Evolutionary conservation across 1,140 invertebrate species (phyloP).

Genomic region (Cherax destructor): DNA sequence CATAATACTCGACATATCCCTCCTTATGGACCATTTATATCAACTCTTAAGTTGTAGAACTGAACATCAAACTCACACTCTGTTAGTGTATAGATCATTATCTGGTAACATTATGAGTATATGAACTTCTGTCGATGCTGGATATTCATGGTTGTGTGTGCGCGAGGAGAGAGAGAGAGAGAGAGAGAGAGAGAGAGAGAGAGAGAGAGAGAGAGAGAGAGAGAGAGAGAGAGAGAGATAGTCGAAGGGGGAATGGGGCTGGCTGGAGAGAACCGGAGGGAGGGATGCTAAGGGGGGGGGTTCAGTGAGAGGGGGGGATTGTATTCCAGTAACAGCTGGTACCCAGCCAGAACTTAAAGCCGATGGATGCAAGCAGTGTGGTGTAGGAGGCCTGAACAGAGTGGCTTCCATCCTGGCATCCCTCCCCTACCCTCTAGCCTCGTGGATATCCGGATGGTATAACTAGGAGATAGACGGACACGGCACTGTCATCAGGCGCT

Average conservation of each 20-base stretch:
- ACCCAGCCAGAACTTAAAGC: not conserved
- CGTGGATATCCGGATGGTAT: too few relatives aligned
- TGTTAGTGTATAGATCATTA: too few relatives aligned
- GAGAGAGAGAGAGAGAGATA: not conserved
- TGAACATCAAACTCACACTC: too few relatives aligned
- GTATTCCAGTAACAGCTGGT: not conserved
- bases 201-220: not conserved
- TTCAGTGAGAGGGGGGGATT: not conserved
- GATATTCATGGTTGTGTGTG: too few relatives aligned
- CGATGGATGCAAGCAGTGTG: not conserved
- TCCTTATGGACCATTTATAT: too few relatives aligned
- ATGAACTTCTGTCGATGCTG: too few relatives aligned
- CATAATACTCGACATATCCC: too few relatives aligned
- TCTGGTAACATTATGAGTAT: too few relatives aligned
- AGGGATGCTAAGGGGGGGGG: not conserved
- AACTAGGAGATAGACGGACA: too few relatives aligned
- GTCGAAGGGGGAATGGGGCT: not conserved
- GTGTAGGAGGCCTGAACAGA: not conserved
- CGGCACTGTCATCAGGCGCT: too few relatives aligned
- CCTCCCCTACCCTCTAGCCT: not conserved
- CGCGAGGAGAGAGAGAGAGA: too few relatives aligned
- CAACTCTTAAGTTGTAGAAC: too few relatives aligned
- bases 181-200: slow-evolving; percentile 10
- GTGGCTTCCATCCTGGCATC: not conserved
- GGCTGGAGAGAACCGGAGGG: not conserved